Conservation (phyloP, 2,113 vertebrate genomes). For the Zosterops hypoxanthus region DNA sequence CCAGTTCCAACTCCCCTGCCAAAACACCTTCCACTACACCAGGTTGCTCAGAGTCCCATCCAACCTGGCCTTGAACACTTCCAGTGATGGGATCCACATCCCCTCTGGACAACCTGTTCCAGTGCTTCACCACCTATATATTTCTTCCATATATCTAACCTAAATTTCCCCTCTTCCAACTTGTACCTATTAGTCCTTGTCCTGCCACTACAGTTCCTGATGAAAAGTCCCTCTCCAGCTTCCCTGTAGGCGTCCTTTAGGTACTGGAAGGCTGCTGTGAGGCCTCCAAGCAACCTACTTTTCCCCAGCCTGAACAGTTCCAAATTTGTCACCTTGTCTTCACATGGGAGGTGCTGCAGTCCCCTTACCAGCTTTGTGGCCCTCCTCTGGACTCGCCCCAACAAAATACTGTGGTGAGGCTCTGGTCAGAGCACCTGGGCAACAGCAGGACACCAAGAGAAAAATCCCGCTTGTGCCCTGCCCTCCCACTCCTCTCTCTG, state of each 20-base stretch:
- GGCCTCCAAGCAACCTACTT: background rate
- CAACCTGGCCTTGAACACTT: background rate
- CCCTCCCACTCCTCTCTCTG: background rate
- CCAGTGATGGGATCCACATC: background rate
- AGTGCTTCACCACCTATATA: background rate
- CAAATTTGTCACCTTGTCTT: background rate
- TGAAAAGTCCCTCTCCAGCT: background rate
- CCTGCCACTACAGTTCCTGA: background rate
- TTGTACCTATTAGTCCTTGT: background rate
- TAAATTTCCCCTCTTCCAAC: background rate
- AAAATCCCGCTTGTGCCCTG: background rate
- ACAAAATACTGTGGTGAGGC: background rate
- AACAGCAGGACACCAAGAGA: background rate
- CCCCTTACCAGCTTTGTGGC: background rate
- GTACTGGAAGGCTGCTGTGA: background rate
- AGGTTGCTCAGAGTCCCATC: background rate
- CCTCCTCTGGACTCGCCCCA: accelerated
- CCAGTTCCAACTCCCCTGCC: background rate
- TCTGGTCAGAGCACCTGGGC: background rate
- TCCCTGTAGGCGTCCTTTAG: background rate
- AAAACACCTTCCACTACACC: accelerated
- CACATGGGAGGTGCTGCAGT: background rate
- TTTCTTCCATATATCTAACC: background rate
- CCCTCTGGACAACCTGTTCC: background rate
- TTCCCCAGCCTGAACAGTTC: background rate